phyloP scores from a whole-genome alignment of 2,113 vertebrate species.

The Bucco capensis region DNA sequence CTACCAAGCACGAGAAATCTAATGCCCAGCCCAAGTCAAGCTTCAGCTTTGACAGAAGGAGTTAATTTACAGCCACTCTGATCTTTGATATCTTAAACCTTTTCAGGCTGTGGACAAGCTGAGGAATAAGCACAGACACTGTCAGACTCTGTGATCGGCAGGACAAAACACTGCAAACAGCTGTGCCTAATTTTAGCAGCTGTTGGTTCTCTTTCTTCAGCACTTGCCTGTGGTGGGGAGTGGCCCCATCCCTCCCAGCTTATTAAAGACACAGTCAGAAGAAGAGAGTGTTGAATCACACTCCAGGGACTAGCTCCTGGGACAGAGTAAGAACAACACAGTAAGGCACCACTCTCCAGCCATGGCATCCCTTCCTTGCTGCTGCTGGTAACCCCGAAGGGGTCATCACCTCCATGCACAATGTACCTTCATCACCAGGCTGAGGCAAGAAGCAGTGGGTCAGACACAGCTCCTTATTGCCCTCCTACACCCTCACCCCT shows the following conservation, averaged over 20 bases:
- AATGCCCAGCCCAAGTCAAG: not conserved
- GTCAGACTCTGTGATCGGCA: conserved; percentile 7
- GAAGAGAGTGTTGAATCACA: not conserved
- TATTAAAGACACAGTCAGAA: conserved; percentile 15
- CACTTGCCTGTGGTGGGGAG: not conserved
- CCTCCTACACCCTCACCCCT: not conserved
- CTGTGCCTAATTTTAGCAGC: conserved; percentile 42
- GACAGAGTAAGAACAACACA: not conserved
- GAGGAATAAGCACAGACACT: conserved; percentile 37
- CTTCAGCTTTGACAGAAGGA: conserved; percentile 1
- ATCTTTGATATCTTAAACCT: conserved; percentile 44
- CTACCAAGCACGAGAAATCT: not conserved
- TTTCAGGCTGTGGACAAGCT: conserved; percentile 36
- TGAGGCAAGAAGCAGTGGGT: not conserved
- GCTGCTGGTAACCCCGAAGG: accelerated
- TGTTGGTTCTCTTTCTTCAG: conserved; percentile 37
- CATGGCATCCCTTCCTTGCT: accelerated
- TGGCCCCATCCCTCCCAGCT: conserved; percentile 4
- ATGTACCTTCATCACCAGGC: accelerated
- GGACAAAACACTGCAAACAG: conserved; percentile 51
- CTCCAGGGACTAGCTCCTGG: not conserved
- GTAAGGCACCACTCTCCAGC: not conserved
- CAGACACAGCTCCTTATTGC: not conserved
- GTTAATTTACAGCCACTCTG: conserved; percentile 34
- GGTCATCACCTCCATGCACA: too few species aligned